phyloP scores from a whole-genome alignment of 2,888 invertebrate species.

The Anoncus sp. region DNA sequence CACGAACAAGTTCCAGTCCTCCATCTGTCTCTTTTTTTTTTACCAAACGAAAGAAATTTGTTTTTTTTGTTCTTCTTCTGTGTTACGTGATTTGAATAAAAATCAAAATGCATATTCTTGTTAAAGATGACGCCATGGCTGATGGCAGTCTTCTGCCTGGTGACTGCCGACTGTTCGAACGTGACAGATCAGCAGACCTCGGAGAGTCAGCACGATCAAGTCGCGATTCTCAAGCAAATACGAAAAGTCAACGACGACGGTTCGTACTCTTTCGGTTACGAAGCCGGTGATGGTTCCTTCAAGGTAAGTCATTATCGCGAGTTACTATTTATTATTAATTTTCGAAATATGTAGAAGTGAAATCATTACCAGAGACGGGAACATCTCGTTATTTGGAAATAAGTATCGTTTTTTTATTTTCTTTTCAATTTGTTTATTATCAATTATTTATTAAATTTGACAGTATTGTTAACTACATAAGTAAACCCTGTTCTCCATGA shows the following conservation, averaged over 20 bases:
- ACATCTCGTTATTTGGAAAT: too few species aligned
- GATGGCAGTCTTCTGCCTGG: conserved; percentile 81
- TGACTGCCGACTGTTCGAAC: conserved; percentile 80
- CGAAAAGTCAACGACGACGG: conserved; percentile 92
- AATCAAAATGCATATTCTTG: conserved; percentile 48
- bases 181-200: conserved; percentile 81
- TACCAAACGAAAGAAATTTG: conserved; percentile 10
- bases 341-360: background rate
- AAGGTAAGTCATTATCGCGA: conserved; percentile 83
- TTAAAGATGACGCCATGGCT: conserved; percentile 83
- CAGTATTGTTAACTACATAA: too few species aligned
- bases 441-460: too few species aligned
- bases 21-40: background rate
- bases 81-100: conserved; percentile 52
- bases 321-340: conserved; percentile 10
- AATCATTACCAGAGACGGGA: too few species aligned
- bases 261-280: conserved; percentile 93
- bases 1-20: background rate
- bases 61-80: conserved; percentile 18
- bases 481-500: too few species aligned
- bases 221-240: conserved; percentile 92
- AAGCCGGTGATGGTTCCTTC: conserved; percentile 93
- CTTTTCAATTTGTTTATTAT: too few species aligned
- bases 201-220: conserved; percentile 88
- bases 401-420: too few species aligned